A percentile compares a stretch with the other conserved stretches of the same genome.
Evolutionary conservation across 23 tunicate genomes (phyloP).

Genomic region (Trididemnum clinides): DNA sequence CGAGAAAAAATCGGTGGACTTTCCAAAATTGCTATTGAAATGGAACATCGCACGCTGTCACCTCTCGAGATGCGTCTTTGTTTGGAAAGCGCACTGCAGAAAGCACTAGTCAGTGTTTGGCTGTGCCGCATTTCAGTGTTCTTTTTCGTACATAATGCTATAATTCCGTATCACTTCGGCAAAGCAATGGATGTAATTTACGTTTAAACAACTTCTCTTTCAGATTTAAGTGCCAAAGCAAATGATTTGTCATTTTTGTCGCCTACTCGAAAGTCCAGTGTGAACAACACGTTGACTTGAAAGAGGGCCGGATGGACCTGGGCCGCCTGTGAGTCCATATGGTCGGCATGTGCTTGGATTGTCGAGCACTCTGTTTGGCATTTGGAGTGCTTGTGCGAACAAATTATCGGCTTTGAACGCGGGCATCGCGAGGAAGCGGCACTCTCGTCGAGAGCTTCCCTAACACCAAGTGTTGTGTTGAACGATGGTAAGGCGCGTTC

Average conservation of each 20-base stretch:
- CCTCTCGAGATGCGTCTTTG: too few species aligned
- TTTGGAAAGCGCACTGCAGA: too few species aligned
- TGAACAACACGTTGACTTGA: background rate
- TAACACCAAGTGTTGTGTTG: conserved; percentile 6
- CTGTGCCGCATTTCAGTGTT: too few species aligned
- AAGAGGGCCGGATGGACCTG: background rate
- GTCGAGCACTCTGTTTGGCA: background rate
- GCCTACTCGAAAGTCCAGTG: background rate
- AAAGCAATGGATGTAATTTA: too few species aligned
- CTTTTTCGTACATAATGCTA: too few species aligned
- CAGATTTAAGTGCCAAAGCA: too few species aligned
- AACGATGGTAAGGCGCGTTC: background rate
- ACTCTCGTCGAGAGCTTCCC: background rate
- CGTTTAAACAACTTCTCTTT: too few species aligned
- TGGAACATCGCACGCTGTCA: too few species aligned
- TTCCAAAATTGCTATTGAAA: too few species aligned
- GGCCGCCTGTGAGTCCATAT: background rate
- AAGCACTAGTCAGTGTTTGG: too few species aligned
- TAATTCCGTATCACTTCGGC: too few species aligned
- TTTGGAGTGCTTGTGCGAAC: conserved; percentile 11
- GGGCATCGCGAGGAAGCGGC: conserved; percentile 11
- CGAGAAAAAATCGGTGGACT: too few species aligned
- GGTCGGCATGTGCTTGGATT: background rate
- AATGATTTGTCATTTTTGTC: background rate
- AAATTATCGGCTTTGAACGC: conserved; percentile 13